Base-by-base conservation (phyloP, 2,113 vertebrate species). In the Callorhinus ursinus region DNA sequence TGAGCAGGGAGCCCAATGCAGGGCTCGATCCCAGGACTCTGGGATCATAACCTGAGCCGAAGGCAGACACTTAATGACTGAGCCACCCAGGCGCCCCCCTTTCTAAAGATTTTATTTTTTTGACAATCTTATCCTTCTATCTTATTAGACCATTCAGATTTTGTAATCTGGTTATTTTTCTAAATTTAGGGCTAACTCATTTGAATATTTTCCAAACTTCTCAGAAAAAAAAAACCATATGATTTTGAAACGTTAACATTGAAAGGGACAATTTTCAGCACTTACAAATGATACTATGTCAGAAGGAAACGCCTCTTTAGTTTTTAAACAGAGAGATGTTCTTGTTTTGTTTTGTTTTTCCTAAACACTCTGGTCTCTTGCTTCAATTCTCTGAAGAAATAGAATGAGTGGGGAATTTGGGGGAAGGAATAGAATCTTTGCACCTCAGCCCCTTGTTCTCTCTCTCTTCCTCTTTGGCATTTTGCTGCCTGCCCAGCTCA, bases 201-300 rank as follows among this genome's bases (percentile, higher is more conserved):
- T n/a, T 55, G 72, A 80, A 36, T 95, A 83, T n/a, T 92, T 94
- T 36, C 39, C 24, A 92, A 71, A 55, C n/a, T 87, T 77, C 59
- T 96, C 26, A 71, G n/a, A 88, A 88, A 31, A 36, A 59, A 1
- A 18, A 67, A 14, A 3, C 0, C 39, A 84, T 26, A 57, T 36
- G 46, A 72, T 57, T 95, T 90, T 88, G 88, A 74, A 90, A 42
- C 10, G 10, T 61, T 61, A 63, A 42, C 4, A 76, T 55, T 46
- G 21, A 82, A 86, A 61, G 59, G 16, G 7, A 77, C 3, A 71
- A 12, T 81, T 79, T 88, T 77, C 31, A 49, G 18, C 33, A 53
- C 55, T 81, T 31, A 80, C 5, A 63, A 49, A 76, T 67, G 69
- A 55, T 39, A 53, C 42, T 57, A 33, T 65, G 0, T 77, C 59